Percentiles rank a stretch among this genome's conserved stretches.
Conservation (phyloP, 2,888 invertebrate genomes). For the Drosophila conformis region DNA sequence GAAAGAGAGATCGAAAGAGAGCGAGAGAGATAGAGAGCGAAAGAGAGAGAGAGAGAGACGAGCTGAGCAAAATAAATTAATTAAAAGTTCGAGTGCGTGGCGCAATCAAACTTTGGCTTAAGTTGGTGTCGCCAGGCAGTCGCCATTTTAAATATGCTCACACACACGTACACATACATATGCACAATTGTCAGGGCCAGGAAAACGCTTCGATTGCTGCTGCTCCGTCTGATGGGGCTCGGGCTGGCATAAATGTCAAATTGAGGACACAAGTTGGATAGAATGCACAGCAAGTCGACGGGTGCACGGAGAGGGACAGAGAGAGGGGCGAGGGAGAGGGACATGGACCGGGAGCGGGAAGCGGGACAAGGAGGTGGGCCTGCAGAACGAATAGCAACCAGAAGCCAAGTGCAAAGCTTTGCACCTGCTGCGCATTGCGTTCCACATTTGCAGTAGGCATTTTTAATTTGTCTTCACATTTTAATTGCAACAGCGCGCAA, state of each 20-base stretch:
- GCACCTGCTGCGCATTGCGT: conserved; percentile 51
- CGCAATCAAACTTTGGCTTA: conserved; percentile 65
- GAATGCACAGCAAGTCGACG: neutral
- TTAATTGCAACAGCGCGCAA: conserved; percentile 66
- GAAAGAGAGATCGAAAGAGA: conserved; percentile 19
- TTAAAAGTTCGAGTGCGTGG: conserved; percentile 69
- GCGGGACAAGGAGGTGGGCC: neutral
- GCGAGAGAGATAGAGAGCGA: conserved; percentile 13
- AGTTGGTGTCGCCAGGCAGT: conserved; percentile 47
- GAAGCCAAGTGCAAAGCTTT: conserved; percentile 70
- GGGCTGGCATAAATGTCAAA: conserved; percentile 75
- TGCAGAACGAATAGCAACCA: conserved; percentile 56
- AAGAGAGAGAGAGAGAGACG: neutral
- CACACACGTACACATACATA: neutral
- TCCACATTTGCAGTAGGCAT: conserved; percentile 49
- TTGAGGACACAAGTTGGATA: conserved; percentile 67
- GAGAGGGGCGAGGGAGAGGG: too few species aligned
- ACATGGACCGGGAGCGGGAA: neutral
- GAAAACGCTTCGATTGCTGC: conserved; percentile 59
- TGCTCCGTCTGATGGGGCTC: conserved; percentile 45
- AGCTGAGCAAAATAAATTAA: conserved; percentile 73
- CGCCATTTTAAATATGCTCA: conserved; percentile 38
- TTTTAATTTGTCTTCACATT: conserved; percentile 78
- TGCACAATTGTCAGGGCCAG: conserved; percentile 49
- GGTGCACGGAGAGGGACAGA: neutral